Base-by-base conservation (phyloP, 2,888 invertebrate species). In the Ametastegia equiseti region DNA sequence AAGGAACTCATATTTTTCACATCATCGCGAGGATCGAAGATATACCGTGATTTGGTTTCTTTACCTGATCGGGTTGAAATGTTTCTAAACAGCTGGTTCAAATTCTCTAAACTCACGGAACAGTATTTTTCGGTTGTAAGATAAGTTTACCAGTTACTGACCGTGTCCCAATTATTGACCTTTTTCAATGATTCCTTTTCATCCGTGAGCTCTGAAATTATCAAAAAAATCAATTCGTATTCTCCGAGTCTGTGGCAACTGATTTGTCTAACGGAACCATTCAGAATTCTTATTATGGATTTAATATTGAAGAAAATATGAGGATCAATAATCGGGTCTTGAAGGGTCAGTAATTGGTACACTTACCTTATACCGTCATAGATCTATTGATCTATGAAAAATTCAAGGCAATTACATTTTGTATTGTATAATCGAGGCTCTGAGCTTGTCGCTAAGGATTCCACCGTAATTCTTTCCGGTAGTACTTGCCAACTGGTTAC, bases 1-100 rank as follows among this genome's bases (percentile, higher is more conserved):
- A 71, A 47, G 15, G 30, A 71, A 71, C 71, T 47, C 5, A 71
- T 47, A 71, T 71, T 30, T 39, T 71, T 50, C 75, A 30, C 36
- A 54, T 54, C 36, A 75, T 75, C 54, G 50, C 33, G 13, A 33
- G 6, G 19, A 33, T 13, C 36, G 5, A 0, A 54, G 50, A 71
- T 5, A 71, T n/a, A n/a, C n/a, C 30, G 50, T 15, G 73, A 73
- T 50, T 19, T 19, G 19, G 33, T 33, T 50, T 50, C 54, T 45
- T n/a, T n/a, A n/a, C n/a, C 6, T 36, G 36, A 3, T 36, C 9
- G 33, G 50, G 9, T 54, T n/a, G 36, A 13, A 75, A 50, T 23
- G 36, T 19, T 54, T 54, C n/a, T n/a, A n/a, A n/a, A n/a, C n/a
- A n/a, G n/a, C n/a, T 4, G 36, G 54, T n/a, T 19, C 7, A 54